phyloP scores from a whole-genome alignment of 2,888 invertebrate genomes.

The Nymphalis c-album region DNA sequence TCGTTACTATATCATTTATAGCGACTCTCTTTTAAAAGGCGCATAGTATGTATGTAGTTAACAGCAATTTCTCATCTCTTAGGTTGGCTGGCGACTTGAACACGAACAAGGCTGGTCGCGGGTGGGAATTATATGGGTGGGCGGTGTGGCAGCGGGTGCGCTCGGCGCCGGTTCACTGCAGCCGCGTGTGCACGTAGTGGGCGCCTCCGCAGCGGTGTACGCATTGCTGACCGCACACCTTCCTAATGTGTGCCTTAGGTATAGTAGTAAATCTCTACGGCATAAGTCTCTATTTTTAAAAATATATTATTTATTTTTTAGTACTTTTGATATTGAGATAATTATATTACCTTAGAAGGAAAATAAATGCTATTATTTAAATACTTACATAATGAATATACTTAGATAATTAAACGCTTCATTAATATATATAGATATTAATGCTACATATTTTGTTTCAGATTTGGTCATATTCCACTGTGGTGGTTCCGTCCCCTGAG shows the following conservation, averaged over 20 bases:
- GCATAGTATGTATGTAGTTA: too few relatives aligned
- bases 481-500: slow-evolving; percentile 82
- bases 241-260: slow-evolving; percentile 88
- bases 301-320: too few relatives aligned
- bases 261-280: neutral
- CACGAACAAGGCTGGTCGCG: slow-evolving; percentile 88
- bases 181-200: slow-evolving; percentile 88
- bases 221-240: slow-evolving; percentile 93
- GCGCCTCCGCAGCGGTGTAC: slow-evolving; percentile 95
- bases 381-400: too few relatives aligned
- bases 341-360: too few relatives aligned
- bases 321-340: too few relatives aligned
- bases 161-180: slow-evolving; percentile 88
- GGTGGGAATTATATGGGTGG: slow-evolving; percentile 86
- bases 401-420: too few relatives aligned
- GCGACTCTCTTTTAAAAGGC: too few relatives aligned
- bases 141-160: slow-evolving; percentile 88
- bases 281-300: too few relatives aligned
- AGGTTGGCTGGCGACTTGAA: slow-evolving; percentile 82
- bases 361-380: neutral
- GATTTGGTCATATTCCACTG: slow-evolving; percentile 70
- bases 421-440: neutral
- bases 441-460: slow-evolving; percentile 36
- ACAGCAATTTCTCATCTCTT: neutral
- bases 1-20: too few relatives aligned